A percentile compares a stretch with the other conserved stretches of the same genome.
phyloP scores from a whole-genome alignment of 2,888 invertebrate species.

The Chirona hameri region DNA sequence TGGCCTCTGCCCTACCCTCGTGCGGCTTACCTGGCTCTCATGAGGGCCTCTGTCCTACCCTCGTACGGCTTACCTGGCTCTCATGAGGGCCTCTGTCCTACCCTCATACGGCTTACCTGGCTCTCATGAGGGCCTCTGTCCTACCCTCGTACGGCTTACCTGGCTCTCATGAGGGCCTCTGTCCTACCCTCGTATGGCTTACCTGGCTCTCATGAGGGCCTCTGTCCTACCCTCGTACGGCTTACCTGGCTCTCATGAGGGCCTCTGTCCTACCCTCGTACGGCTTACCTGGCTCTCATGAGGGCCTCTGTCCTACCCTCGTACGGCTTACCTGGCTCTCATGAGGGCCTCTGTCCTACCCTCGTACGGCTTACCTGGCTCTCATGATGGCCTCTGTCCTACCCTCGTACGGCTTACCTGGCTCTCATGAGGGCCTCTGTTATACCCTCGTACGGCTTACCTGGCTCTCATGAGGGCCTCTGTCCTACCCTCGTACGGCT shows the following conservation, averaged over 20 bases:
- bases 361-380: conserved; percentile 46
- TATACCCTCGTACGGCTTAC: conserved; percentile 42
- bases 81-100: too few species aligned
- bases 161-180: too few species aligned
- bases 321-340: too few species aligned
- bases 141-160: conserved; percentile 96
- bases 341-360: too few species aligned
- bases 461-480: conserved; percentile 62
- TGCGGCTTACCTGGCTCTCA: conserved; percentile 50
- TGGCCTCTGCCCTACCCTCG: too few species aligned
- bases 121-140: conserved; percentile 65
- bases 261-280: too few species aligned
- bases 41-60: conserved; percentile 80
- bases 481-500: conserved; percentile 90
- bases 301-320: conserved; percentile 89
- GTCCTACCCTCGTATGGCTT: conserved; percentile 42
- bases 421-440: too few species aligned
- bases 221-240: conserved; percentile 91
- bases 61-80: too few species aligned
- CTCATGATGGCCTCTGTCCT: conserved; percentile 72
- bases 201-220: conserved; percentile 56
- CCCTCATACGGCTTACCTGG: conserved; percentile 45
- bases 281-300: conserved; percentile 50
- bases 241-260: too few species aligned
- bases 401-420: conserved; percentile 93